Percentiles rank a stretch among this genome's conserved stretches.
These are phyloP conservation scores for Chromoteleia sp. DNA, from an alignment of 2,888 invertebrate genomes.

Conservation along the genomic window DNA sequence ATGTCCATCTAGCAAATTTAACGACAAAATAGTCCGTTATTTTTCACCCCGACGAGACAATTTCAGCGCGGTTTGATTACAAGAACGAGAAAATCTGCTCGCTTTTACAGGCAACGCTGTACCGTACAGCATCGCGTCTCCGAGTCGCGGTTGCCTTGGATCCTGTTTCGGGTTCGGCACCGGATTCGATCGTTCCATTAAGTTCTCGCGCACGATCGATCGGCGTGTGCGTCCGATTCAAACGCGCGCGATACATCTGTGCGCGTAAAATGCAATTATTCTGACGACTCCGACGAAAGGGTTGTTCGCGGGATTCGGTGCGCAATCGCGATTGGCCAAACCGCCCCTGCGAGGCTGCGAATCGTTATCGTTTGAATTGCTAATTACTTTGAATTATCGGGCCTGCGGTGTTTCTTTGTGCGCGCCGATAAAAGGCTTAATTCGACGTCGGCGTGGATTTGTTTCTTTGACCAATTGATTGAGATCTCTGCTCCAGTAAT, in stretches of 20 bases:
- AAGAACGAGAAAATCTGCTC: too few relatives aligned
- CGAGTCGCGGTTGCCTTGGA: too few relatives aligned
- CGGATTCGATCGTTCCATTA: background rate
- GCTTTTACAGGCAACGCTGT: too few relatives aligned
- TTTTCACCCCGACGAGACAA: too few relatives aligned
- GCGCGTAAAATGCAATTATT: conserved; percentile 44
- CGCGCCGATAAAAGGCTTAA: conserved; percentile 23
- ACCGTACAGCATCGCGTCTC: too few relatives aligned
- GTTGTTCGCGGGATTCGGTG: conserved; percentile 40
- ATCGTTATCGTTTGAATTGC: conserved; percentile 54
- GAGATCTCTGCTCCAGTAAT: conserved; percentile 26
- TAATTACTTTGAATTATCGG: conserved; percentile 51
- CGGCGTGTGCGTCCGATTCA: background rate
- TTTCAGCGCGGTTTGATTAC: too few relatives aligned
- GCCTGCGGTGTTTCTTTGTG: conserved; percentile 42
- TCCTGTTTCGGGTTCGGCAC: too few relatives aligned
- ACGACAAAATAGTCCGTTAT: background rate
- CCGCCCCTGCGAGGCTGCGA: conserved; percentile 17
- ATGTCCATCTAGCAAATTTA: conserved; percentile 15
- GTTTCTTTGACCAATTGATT: conserved; percentile 35
- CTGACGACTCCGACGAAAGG: conserved; percentile 34
- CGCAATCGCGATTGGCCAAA: conserved; percentile 39
- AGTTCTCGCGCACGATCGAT: conserved; percentile 15
- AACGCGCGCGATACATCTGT: conserved; percentile 10
- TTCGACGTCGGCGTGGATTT: conserved; percentile 16